Evolutionary conservation across 2,113 vertebrate genomes (phyloP).

Genomic region (Thunnus maccoyii): DNA sequence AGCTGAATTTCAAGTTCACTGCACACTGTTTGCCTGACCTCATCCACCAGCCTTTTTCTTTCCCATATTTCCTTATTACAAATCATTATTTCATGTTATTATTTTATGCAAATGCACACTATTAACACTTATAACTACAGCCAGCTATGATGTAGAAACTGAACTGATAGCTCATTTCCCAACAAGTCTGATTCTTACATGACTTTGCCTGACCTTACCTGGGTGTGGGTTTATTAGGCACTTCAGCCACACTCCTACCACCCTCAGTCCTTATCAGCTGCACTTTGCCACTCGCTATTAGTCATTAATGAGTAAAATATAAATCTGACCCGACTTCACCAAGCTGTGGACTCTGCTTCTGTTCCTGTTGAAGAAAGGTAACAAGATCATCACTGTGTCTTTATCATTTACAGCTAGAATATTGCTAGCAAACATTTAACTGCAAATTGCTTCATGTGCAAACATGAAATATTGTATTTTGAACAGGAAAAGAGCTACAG

Average conservation of each 20-base stretch:
- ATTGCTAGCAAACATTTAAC: conserved; percentile 4
- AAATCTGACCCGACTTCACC: conserved; percentile 56
- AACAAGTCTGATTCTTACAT: background rate
- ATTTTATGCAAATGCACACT: background rate
- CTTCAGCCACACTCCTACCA: conserved; percentile 41
- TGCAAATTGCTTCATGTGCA: background rate
- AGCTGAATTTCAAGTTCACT: background rate
- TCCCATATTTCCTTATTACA: background rate
- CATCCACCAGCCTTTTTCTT: background rate
- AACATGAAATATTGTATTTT: background rate
- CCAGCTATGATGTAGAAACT: background rate
- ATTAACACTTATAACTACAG: background rate
- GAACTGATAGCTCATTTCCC: conserved; percentile 21
- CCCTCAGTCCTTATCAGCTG: conserved; percentile 77
- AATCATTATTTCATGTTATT: background rate
- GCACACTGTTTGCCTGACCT: background rate
- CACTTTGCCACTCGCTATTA: conserved; percentile 82
- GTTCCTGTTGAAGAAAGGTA: conserved; percentile 71
- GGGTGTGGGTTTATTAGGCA: conserved; percentile 27
- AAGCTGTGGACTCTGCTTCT: conserved; percentile 20
- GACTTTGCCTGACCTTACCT: background rate
- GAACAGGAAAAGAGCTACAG: background rate
- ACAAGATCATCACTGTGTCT: conserved; percentile 5
- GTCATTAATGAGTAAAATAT: conserved; percentile 74
- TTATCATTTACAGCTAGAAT: background rate